Base-by-base conservation (phyloP, 2,113 vertebrate genomes). In the Triplophysa rosa region DNA sequence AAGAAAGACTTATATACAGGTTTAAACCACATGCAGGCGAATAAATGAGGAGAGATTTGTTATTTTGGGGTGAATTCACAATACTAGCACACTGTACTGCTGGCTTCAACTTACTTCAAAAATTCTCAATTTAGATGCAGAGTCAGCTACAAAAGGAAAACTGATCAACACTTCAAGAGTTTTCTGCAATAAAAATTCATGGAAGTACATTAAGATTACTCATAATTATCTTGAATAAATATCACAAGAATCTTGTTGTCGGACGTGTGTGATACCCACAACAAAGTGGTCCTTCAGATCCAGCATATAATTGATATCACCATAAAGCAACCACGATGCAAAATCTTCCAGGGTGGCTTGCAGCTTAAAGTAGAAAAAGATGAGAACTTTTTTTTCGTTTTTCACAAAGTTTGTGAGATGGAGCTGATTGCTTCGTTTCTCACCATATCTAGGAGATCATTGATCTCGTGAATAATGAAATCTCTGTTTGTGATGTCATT, bases 381-480 rank as follows among this genome's bases (percentile, higher is more conserved):
- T 0, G 8, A 21, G 2, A 58, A 0, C 26, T 1, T 17, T 4
- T 29, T 29, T 4, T 65, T 19, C 2, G 13, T 19, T 19, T 58
- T 21, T 8, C 6, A 21, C 8, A 58, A 21, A 62, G 2, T 0
- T 26, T 49, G 13, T 26, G 5, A 37, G 11, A 4, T n/a, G 17
- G 5, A 13, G 33, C n/a, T 33, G 1, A 70, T 29, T 8, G 19
- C 21, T 58, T 49, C 14, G 5, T 37, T 77, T 65, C 83, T 86
- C 75, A 88, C 87, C 69, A 61, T 64, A 5, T 64, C 26, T 49
- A 80, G 7, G 4, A 77, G 59, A 5, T 14, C 3, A 29, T 80
- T 82, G 65, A 85, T 69, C 63, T 85, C 78, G 24, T 72, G 23
- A 40, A 86, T 79, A 67, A 86, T 74, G 49, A 88, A 88, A 80